Conservation (phyloP, 2,113 vertebrate genomes). For the Lycaon pictus region DNA sequence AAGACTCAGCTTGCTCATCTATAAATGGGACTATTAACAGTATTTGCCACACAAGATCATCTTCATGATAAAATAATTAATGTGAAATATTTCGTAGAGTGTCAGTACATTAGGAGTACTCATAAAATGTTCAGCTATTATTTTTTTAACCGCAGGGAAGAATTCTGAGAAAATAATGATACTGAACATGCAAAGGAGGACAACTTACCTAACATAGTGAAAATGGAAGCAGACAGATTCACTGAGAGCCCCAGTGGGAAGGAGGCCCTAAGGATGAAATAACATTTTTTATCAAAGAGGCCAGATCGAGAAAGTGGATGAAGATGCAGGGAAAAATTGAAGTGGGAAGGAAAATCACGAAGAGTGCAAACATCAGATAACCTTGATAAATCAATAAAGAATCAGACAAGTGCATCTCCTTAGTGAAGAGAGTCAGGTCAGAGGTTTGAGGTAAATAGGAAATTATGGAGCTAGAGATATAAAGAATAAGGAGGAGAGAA, state of each 20-base stretch:
- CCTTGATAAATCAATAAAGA: slow-evolving; percentile 27
- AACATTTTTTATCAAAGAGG: background rate
- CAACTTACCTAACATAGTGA: background rate
- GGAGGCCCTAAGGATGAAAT: background rate
- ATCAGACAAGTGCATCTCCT: background rate
- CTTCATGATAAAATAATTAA: background rate
- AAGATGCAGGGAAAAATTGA: background rate
- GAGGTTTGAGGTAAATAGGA: background rate
- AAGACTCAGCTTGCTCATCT: background rate
- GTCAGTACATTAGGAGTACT: accelerated
- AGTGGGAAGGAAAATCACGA: background rate
- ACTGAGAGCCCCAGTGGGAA: background rate
- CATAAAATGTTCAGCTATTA: background rate
- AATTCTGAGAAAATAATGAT: background rate
- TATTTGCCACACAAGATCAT: background rate
- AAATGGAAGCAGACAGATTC: background rate
- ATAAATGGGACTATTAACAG: background rate
- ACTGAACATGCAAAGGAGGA: background rate
- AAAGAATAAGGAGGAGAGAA: background rate
- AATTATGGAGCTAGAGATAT: background rate
- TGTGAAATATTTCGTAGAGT: background rate
- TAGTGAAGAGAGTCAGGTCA: background rate
- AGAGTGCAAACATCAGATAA: background rate
- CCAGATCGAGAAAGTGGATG: background rate
- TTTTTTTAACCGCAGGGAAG: background rate